Conservation (phyloP, 2,888 invertebrate species). For the Gandaritis pyraliata region DNA sequence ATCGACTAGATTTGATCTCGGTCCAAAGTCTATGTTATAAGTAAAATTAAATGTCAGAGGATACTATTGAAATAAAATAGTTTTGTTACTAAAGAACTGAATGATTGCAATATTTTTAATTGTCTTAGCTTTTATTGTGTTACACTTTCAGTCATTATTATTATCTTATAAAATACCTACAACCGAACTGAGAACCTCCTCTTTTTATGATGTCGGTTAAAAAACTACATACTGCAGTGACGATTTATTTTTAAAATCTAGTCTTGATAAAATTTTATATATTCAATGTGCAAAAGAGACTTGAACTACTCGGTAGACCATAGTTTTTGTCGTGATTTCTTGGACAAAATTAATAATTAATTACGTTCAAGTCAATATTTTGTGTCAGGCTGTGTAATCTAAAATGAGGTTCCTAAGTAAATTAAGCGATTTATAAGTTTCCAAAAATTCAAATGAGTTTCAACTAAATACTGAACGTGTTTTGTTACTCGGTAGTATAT, state of each 20-base stretch:
- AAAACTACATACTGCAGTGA: no score
- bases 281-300: no score
- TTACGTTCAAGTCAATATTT: no score
- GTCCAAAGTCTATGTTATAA: slow-evolving; percentile 37
- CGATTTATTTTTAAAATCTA: not conserved
- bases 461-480: no score
- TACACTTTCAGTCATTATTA: not conserved
- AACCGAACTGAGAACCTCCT: no score
- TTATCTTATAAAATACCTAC: not conserved
- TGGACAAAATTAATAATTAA: no score
- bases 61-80: slow-evolving; percentile 4
- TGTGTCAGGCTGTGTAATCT: slow-evolving; percentile 9
- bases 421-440: not conserved
- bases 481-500: no score
- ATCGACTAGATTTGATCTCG: slow-evolving; percentile 36
- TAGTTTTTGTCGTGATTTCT: no score
- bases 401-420: slow-evolving; percentile 29
- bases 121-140: not conserved
- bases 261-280: no score
- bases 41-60: slow-evolving; percentile 13
- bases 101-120: not conserved
- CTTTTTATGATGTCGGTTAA: no score
- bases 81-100: slow-evolving; percentile 8
- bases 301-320: no score
- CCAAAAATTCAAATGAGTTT: not conserved